phyloP scores from a whole-genome alignment of 1,140 invertebrate genomes.

The Magallana gigas region DNA sequence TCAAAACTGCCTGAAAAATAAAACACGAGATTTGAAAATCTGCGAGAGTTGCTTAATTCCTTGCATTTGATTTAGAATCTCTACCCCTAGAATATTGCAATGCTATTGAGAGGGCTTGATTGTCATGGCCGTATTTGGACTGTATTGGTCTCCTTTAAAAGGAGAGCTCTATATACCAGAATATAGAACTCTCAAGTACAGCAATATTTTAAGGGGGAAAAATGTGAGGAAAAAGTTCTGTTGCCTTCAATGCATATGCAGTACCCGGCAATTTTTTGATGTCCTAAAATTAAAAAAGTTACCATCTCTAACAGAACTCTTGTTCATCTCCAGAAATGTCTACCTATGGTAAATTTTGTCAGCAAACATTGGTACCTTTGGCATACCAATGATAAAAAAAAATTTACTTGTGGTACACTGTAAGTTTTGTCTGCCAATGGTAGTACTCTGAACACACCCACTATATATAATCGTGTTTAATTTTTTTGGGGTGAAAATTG shows the following conservation, averaged over 20 bases:
- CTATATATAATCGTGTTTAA: background rate
- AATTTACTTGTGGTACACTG: background rate
- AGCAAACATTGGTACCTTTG: background rate
- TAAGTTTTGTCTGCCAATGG: background rate
- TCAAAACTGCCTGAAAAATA: no score
- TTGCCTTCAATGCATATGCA: background rate
- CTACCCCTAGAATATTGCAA: no score
- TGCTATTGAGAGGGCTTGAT: no score
- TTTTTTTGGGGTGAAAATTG: no score
- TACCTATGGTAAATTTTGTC: slow-evolving; percentile 19
- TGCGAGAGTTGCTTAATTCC: no score
- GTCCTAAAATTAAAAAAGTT: background rate
- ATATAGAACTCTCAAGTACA: no score
- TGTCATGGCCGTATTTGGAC: no score
- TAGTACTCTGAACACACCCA: slow-evolving; percentile 6
- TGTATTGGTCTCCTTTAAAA: no score
- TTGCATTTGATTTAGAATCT: no score
- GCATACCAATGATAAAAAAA: slow-evolving; percentile 28
- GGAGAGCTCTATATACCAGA: no score
- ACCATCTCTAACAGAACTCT: slow-evolving; percentile 11
- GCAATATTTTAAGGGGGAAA: background rate
- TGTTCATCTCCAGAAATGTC: background rate
- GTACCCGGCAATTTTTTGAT: background rate
- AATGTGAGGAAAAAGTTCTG: background rate
- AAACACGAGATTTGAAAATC: no score